Base-by-base conservation (phyloP, 2,888 invertebrate genomes). In the Megastigmus dorsalis region DNA sequence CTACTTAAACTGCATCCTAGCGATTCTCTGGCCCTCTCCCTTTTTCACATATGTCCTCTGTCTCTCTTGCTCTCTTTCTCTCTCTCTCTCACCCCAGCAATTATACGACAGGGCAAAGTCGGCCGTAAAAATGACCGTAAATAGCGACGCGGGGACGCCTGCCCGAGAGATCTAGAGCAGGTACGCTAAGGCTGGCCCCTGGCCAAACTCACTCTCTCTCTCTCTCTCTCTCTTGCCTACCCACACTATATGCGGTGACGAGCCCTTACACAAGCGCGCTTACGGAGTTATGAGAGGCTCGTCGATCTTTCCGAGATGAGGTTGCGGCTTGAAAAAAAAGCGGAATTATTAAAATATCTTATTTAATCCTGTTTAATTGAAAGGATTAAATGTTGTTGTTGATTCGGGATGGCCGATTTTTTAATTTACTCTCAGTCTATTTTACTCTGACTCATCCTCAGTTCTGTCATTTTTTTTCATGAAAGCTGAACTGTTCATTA, bases 41-140 rank as follows among this genome's bases (percentile, higher is more conserved):
- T n/a, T n/a, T n/a, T n/a, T n/a, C 10, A 54, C 38, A 59, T 26
- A 63, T 60, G 18, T 20, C 26, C 28, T 26, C 20, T 38, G n/a
- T n/a, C n/a, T 43, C 26, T 20, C 15, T 13, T n/a, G 13, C 3
- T 43, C 38, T 54, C 52, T 38, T n/a, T n/a, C n/a, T n/a, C n/a
- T n/a, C n/a, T n/a, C 10, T 43, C 38, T 57, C 20, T 59, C 45
- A 10, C 10, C 26, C 28, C n/a, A 10, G 23, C 74, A 74, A 74
- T 76, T 76, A 76, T 76, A 69, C 57, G 71, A 75, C 54, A 67
- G 79, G 76, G 79, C 75, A 77, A 79, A 82, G 82, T 79, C 80
- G 80, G 79, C 79, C 80, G 79, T 82, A 85, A 86, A 86, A 86
- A 84, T 84, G 83, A 83, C 80, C 84, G 83, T 85, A 85, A 86